Conservation (phyloP, 2,888 invertebrate species). For the Rhimphoctona megacephalus region DNA sequence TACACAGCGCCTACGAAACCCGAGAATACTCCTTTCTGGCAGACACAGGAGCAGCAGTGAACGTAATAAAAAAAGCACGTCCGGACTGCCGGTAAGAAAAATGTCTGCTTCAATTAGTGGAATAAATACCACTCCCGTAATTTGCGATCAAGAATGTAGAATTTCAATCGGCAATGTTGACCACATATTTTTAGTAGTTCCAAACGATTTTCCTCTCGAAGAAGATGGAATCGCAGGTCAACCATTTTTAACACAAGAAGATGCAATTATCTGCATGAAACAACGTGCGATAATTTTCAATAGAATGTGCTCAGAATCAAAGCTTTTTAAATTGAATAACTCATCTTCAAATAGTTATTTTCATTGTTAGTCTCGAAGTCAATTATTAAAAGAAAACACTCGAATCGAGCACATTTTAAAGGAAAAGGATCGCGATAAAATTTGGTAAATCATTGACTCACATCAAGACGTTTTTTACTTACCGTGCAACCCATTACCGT, state of each 20-base stretch:
- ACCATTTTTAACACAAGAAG: constrained; percentile 44
- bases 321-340: too few species aligned
- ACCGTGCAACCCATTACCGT: background rate
- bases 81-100: constrained; percentile 32
- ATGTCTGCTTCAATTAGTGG: constrained; percentile 11
- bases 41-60: constrained; percentile 56
- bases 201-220: constrained; percentile 44
- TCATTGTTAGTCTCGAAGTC: background rate
- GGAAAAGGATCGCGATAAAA: background rate
- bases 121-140: constrained; percentile 39
- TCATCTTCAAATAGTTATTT: background rate
- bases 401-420: constrained; percentile 13
- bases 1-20: constrained; percentile 9
- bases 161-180: constrained; percentile 6
- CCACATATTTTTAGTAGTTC: constrained; percentile 45
- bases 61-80: constrained; percentile 44
- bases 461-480: constrained; percentile 27
- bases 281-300: constrained; percentile 41
- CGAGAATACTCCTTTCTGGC: constrained; percentile 36
- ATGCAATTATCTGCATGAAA: constrained; percentile 33
- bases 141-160: constrained; percentile 38
- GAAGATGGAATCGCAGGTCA: constrained; percentile 51
- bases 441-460: constrained; percentile 41
- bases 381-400: constrained; percentile 2
- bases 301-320: background rate